These are phyloP conservation scores for Orius laevigatus DNA, from an alignment of 1,140 invertebrate genomes.

Conservation along the genomic window DNA sequence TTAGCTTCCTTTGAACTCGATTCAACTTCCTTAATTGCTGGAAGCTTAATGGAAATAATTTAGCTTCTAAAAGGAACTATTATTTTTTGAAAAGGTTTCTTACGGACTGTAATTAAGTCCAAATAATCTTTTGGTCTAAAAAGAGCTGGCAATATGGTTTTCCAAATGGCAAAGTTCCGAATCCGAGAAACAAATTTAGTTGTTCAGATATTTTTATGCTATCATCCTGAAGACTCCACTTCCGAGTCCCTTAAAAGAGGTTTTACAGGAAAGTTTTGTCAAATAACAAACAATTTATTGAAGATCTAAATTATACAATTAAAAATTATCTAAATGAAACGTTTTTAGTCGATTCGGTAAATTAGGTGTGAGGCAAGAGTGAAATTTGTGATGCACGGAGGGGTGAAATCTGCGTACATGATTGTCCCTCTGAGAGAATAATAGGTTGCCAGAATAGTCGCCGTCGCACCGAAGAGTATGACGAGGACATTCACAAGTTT, in stretches of 20 bases:
- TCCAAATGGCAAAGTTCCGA: too few species aligned
- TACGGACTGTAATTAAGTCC: too few species aligned
- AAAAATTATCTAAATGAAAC: too few species aligned
- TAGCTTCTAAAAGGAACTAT: slow-evolving; percentile 6
- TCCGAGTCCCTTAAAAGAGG: too few species aligned
- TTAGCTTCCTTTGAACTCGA: not conserved
- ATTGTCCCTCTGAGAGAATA: slow-evolving; percentile 16
- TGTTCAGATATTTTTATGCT: too few species aligned
- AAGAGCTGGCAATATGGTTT: too few species aligned
- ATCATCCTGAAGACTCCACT: too few species aligned
- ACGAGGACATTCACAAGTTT: not conserved
- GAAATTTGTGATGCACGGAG: slow-evolving; percentile 20
- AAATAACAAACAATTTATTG: too few species aligned
- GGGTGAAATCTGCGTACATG: slow-evolving; percentile 17
- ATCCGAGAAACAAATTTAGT: too few species aligned
- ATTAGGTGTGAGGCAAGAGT: slow-evolving; percentile 19
- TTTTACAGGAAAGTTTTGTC: too few species aligned
- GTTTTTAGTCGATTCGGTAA: not conserved
- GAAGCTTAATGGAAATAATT: not conserved
- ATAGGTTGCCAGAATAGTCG: slow-evolving; percentile 17
- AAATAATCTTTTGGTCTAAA: too few species aligned
- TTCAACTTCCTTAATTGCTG: not conserved
- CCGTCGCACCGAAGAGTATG: slow-evolving; percentile 15
- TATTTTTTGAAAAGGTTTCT: slow-evolving; percentile 16
- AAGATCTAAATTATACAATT: too few species aligned